These are phyloP conservation scores for Acleris holmiana DNA, from an alignment of 2,888 invertebrate species.

Conservation along the genomic window DNA sequence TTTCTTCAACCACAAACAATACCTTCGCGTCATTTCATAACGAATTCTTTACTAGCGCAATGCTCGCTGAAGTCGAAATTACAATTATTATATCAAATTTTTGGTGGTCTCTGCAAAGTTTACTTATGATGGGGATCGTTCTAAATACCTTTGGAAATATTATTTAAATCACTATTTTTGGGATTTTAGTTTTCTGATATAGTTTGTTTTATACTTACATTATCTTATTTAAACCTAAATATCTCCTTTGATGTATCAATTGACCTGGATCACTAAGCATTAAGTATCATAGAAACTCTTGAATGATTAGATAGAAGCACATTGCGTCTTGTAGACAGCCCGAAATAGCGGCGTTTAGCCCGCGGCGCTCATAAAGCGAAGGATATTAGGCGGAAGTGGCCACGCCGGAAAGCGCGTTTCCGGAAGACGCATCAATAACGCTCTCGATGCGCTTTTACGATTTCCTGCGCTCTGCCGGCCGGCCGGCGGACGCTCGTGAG, in stretches of 20 bases:
- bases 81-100: no score
- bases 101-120: no score
- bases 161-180: no score
- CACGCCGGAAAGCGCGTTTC: slow-evolving; percentile 69
- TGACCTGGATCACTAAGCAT: slow-evolving; percentile 15
- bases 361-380: slow-evolving; percentile 64
- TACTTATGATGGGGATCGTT: no score
- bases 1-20: slow-evolving; percentile 76
- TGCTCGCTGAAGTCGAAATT: slow-evolving; percentile 50
- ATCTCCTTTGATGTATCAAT: slow-evolving; percentile 29
- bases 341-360: slow-evolving; percentile 64
- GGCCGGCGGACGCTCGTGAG: slow-evolving; percentile 42
- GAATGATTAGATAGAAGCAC: slow-evolving; percentile 31
- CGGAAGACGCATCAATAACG: slow-evolving; percentile 73
- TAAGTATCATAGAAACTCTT: slow-evolving; percentile 21
- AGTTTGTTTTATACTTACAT: neutral
- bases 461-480: slow-evolving; percentile 66
- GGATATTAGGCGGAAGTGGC: slow-evolving; percentile 68
- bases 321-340: slow-evolving; percentile 40
- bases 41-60: slow-evolving; percentile 70
- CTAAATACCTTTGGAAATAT: neutral
- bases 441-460: slow-evolving; percentile 80
- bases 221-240: slow-evolving; percentile 3
- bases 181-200: no score
- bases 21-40: slow-evolving; percentile 78